phyloP scores from a whole-genome alignment of 2,113 vertebrate genomes.

The Poicephalus gulielmi region DNA sequence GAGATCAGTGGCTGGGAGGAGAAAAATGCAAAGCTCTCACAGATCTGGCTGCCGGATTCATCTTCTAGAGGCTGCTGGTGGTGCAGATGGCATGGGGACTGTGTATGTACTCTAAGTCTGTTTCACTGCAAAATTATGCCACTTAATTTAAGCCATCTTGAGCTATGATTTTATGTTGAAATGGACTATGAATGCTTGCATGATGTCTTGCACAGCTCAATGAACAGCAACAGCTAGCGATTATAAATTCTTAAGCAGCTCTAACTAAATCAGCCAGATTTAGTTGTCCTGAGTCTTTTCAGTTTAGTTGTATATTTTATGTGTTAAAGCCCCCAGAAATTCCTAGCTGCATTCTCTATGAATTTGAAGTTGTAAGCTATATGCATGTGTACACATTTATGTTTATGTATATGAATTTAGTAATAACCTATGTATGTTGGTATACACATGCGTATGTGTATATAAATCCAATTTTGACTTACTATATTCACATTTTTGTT shows the following conservation, averaged over 20 bases:
- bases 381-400: background rate
- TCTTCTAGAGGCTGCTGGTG: background rate
- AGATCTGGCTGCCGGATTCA: background rate
- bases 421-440: background rate
- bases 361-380: background rate
- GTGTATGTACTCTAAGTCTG: background rate
- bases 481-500: background rate
- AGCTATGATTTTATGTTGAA: slow-evolving; percentile 2
- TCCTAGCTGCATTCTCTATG: background rate
- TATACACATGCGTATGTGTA: rapidly evolving
- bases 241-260: background rate
- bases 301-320: background rate
- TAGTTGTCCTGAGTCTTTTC: background rate
- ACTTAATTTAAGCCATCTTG: slow-evolving; percentile 7
- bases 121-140: background rate
- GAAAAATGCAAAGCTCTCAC: background rate
- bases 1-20: background rate
- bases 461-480: background rate
- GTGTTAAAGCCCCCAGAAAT: background rate
- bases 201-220: background rate
- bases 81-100: background rate
- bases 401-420: background rate
- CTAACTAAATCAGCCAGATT: background rate
- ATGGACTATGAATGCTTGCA: background rate
- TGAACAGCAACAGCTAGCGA: background rate